Evolutionary conservation across 2,797 vertebrate species (phyloP).

Genomic region (Pterois miles): DNA sequence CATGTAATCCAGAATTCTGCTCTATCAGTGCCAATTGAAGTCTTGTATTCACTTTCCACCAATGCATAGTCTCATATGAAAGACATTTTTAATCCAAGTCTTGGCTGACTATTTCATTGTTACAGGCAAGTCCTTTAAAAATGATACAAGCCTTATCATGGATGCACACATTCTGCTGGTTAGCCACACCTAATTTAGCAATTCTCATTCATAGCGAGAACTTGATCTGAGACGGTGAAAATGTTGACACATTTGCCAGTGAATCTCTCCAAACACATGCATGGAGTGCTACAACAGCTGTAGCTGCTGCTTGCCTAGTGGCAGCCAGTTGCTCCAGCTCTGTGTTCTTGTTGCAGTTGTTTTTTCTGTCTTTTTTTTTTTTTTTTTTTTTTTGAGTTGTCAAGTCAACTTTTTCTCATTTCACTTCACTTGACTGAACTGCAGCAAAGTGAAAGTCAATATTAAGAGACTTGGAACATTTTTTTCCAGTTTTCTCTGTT

Average conservation of each 20-base stretch:
- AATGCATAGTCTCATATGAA: constrained; percentile 41
- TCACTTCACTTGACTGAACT: constrained; percentile 23
- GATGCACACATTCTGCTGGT: constrained; percentile 18
- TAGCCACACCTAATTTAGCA: constrained; percentile 9
- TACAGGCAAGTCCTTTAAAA: constrained; percentile 12
- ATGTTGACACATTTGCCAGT: neutral
- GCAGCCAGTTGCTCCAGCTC: neutral
- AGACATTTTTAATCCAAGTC: constrained; percentile 45
- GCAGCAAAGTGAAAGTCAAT: constrained; percentile 12
- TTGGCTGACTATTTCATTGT: constrained; percentile 24
- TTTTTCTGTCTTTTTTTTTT: constrained; percentile 1
- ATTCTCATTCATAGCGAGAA: constrained; percentile 1
- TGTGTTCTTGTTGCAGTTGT: constrained; percentile 1
- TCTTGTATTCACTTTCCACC: constrained; percentile 54
- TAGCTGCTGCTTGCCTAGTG: neutral
- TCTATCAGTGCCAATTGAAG: constrained; percentile 54
- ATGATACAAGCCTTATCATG: constrained; percentile 22
- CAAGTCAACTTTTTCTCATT: constrained; percentile 3
- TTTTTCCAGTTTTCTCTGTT: constrained; percentile 16
- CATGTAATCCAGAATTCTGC: constrained; percentile 64
- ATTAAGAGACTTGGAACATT: neutral
- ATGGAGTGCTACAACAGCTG: neutral
- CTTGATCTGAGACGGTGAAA: constrained; percentile 11
- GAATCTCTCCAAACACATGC: neutral
- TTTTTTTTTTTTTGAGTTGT: neutral